Evolutionary conservation across 2,888 invertebrate genomes (phyloP).

Genomic region (Apamea crenata): DNA sequence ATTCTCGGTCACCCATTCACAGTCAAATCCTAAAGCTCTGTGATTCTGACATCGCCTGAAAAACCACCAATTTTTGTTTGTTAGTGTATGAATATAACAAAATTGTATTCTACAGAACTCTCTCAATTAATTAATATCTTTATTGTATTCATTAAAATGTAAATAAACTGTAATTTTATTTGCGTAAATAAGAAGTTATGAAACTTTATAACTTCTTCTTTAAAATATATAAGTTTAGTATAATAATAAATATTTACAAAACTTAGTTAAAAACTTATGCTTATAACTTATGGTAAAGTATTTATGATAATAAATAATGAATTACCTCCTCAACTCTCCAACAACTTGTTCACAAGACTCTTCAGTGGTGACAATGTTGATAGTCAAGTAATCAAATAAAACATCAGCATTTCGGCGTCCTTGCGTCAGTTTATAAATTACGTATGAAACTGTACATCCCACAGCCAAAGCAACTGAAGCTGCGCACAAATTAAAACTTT

Average conservation of each 20-base stretch:
- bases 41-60: slow-evolving; percentile 79
- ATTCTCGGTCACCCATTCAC: slow-evolving; percentile 94
- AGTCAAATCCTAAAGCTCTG: slow-evolving; percentile 93
- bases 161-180: neutral
- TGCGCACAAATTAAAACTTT: slow-evolving; percentile 69
- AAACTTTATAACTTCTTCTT: neutral
- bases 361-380: slow-evolving; percentile 75
- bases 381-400: slow-evolving; percentile 76
- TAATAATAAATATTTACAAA: neutral
- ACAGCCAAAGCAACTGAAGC: slow-evolving; percentile 72
- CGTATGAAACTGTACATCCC: slow-evolving; percentile 73
- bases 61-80: slow-evolving; percentile 20
- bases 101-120: neutral
- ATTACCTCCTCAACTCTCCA: slow-evolving; percentile 77
- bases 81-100: neutral
- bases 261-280: neutral
- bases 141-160: neutral
- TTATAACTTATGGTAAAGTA: no score
- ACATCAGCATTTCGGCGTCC: slow-evolving; percentile 69
- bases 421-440: slow-evolving; percentile 68
- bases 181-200: neutral
- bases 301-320: neutral
- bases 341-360: slow-evolving; percentile 75
- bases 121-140: neutral
- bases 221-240: no score